Base-by-base conservation (phyloP, 92 coral and sea anemone species). In the Epizoanthus stellaris region DNA sequence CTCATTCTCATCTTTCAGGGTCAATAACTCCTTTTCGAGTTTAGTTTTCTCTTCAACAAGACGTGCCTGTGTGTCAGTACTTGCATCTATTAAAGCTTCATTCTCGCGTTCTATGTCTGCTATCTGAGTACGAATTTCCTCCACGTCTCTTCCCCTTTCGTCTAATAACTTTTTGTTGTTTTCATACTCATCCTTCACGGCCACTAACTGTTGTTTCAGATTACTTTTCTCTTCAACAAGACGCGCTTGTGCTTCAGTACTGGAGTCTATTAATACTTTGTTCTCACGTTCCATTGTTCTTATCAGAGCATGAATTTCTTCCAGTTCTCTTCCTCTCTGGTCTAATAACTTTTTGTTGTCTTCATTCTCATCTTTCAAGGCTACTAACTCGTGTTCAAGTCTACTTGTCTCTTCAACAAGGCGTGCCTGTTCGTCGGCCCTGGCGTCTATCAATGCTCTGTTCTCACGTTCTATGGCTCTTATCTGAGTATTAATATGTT, bases 81-180 rank as follows among this genome's bases (percentile, higher is more conserved):
- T 52, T 52, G 10, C 14, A 40, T 43, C 83, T 8, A 8, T 45
- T 64, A 79, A 62, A 43, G 73, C 13, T 79, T 63, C 42, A 56
- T 79, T 79, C 66, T 79, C 83, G 11, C 70, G 43, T 45, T 62
- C 59, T 63, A 20, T 79, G 43, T 79, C 58, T 61, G 66, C 30
- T 70, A 59, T 62, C 61, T 79, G 43, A 43, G 14, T 63, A 23
- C 60, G 83, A 79, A 79, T 8, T 38, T 58, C 47, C 45, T 79
- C 83, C 9, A 79, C 1, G 20, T 79, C 83, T 3, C 16, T 45
- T 63, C 39, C 60, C 21, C 66, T 79, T 21, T 13, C 39, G 16
- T 40, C 30, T 63, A 59, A 79, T 14, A 43, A 40, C 21, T 79
- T 19, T 45, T 79, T 20, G 25, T 43, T 63, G 45, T 63, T 25